phyloP scores from a whole-genome alignment of 2,797 vertebrate species.

The Coreius guichenoti region DNA sequence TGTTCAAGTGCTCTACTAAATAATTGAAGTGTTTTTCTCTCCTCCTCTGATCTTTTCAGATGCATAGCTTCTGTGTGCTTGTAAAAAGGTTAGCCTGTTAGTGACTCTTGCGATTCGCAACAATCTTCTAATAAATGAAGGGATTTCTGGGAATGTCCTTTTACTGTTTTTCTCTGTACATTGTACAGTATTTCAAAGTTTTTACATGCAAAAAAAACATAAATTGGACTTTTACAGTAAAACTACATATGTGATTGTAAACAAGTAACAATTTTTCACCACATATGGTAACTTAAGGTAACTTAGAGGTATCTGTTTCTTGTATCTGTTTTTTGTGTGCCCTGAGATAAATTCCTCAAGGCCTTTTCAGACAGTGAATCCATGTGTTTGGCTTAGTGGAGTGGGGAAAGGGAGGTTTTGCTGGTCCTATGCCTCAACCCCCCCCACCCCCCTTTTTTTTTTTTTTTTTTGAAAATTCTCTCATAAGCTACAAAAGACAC shows the following conservation, averaged over 20 bases:
- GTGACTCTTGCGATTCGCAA: neutral
- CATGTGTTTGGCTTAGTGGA: neutral
- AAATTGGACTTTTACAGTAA: neutral
- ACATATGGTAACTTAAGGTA: neutral
- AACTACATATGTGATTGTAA: neutral
- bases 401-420: neutral
- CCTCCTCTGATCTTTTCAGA: neutral
- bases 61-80: neutral
- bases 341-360: constrained; percentile 15
- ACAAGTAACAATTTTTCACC: neutral
- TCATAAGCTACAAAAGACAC: neutral
- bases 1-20: neutral
- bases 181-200: neutral
- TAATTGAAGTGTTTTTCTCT: neutral
- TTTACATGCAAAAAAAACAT: neutral
- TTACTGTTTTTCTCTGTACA: neutral
- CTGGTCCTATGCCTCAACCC: neutral
- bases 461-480: neutral
- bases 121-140: neutral
- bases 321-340: neutral
- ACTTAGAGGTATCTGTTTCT: neutral
- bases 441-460: too few relatives aligned
- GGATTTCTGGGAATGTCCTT: neutral
- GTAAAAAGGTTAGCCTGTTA: neutral
- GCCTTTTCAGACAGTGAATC: neutral